Evolutionary conservation across 2,797 vertebrate genomes (phyloP), one percentile per base, ranked within the genome.

Genomic region (Mormyrops attenuatus): DNA sequence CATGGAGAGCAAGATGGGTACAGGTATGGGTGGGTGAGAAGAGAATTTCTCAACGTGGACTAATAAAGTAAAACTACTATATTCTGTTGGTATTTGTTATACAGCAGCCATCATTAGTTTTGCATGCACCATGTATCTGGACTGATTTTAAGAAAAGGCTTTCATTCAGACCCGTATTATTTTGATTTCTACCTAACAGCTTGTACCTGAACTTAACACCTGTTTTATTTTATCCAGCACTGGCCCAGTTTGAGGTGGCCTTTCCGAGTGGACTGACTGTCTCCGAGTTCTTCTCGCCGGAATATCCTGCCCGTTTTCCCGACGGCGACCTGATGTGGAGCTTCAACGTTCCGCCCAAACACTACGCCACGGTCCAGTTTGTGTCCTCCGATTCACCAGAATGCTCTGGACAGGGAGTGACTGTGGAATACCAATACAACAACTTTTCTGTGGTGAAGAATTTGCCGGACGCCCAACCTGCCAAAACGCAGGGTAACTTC

Each of bases 321-420:
- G 93, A 95, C 90, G 95, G 96, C 0, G 96, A 97, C 88, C 95
- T 96, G n/a, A 96, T 97, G 96, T 97, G 96, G 96, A 93, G 95
- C 80, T 96, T 97, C 0, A 80, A 93, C 0, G 0, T 97, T 3
- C 96, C 96, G 0, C 20, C 90, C 0, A 93, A 69, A 60, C 90
- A 96, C 92, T 94, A 96, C 91, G 95, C 96, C 3, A 94, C 91
- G 0, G 93, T 97, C 66, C 91, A 94, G 80, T 94, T 96, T 91
- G 93, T 95, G 89, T 93, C 92, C 55, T 94, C 94, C 90, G 95
- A 90, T 0, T 89, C 92, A 38, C 95, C 96, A 69, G 94, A 93
- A 90, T 97, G 96, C 0, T 94, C 93, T 52, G 95, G 92, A 89
- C 96, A 96, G 91, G 93, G 94, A 73, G 93, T 95, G 60, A 92